Base-by-base conservation (phyloP, 2,113 vertebrate species). In the Leptocoma aspasia region DNA sequence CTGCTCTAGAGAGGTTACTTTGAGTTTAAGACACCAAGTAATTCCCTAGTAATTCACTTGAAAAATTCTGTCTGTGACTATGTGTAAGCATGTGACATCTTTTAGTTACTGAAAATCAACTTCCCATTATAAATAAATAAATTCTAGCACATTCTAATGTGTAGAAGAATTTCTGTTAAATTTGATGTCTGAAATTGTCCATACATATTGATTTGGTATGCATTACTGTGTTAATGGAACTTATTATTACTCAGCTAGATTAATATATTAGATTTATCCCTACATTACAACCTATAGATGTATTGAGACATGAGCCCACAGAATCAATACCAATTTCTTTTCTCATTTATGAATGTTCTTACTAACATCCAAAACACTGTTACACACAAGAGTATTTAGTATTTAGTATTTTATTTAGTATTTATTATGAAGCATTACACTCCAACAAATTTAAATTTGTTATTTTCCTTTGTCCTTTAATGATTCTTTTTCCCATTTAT, bases 301-400 rank as follows among this genome's bases (percentile, higher is more conserved):
- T 75, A 83, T 92, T 88, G 92, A 96, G 90, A 95, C 31, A 33
- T 49, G 91, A 95, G 41, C 52, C 52, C 6, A 4, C 82, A 86
- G 84, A 75, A 94, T 96, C 95, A 96, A 93, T 97, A 92, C 44
- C 85, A 89, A 93, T 97, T 96, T 94, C 33, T 92, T 90, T 92
- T 86, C 76, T 90, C 64, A 71, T 92, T 94, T 93, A 78, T 94
- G 76, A 86, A 69, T 78, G 56, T 28, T 83, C 79, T 93, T 63
- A 59, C 52, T 75, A 70, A 70, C n/a, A 53, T 71, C 64, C 64
- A 78, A 83, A 95, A 59, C 82, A 60, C 60, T 56, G 30, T 85
- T 95, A 59, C n/a, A 64, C 61, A 86, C 60, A 27, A 75, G 90
- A 81, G 64, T 71, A 59, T 86, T 95, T 81, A 90, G 31, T n/a